These are phyloP conservation scores for Nicator chloris DNA, from an alignment of 2,113 vertebrate genomes.

Conservation along the genomic window DNA sequence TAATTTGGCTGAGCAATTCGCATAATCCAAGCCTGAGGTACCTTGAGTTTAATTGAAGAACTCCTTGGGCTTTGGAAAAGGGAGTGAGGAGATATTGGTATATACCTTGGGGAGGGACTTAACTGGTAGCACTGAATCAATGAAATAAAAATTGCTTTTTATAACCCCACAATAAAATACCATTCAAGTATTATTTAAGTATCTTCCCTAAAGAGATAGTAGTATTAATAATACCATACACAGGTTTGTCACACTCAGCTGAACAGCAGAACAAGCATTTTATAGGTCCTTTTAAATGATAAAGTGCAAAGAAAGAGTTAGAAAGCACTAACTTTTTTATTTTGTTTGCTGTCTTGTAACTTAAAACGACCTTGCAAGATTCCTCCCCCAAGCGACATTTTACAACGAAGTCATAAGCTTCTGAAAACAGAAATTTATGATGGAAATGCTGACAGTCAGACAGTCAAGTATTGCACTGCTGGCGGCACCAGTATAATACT, in stretches of 20 bases:
- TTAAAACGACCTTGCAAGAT: conserved; percentile 68
- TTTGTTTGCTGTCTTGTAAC: conserved; percentile 56
- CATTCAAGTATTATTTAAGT: conserved; percentile 4
- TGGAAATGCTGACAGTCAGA: conserved; percentile 57
- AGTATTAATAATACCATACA: neutral
- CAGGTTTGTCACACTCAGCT: neutral
- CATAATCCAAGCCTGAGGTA: neutral
- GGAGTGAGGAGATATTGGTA: neutral
- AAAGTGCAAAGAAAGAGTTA: conserved; percentile 36
- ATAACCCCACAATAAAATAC: neutral
- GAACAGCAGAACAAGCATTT: neutral
- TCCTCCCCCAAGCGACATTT: conserved; percentile 55
- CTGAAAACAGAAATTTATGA: conserved; percentile 67
- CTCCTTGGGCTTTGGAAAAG: neutral
- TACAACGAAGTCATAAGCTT: conserved; percentile 66
- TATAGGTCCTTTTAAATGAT: conserved; percentile 26
- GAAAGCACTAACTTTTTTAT: conserved; percentile 50
- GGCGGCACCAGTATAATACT: neutral
- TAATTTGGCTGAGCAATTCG: neutral
- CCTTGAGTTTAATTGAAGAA: neutral
- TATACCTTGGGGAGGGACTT: neutral
- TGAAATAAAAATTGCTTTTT: neutral
- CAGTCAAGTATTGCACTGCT: conserved; percentile 30
- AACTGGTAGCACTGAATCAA: neutral
- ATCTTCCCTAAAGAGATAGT: neutral